Evolutionary conservation across 2,797 vertebrate genomes (phyloP), one percentile per base, ranked within the genome.

Genomic region (Allobates femoralis): DNA sequence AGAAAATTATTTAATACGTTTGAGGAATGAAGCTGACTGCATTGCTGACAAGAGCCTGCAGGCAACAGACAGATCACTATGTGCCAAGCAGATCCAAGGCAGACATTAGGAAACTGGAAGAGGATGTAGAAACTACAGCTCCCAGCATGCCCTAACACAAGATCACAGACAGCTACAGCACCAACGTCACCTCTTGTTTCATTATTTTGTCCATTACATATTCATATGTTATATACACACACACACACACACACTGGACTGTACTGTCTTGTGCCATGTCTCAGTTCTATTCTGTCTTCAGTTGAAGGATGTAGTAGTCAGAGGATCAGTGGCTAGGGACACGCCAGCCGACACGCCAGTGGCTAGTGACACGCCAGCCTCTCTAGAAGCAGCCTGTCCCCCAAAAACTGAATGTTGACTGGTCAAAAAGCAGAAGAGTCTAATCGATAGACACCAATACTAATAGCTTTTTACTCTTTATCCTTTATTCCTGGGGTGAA

Each of bases 1-100:
- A 73, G 66, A 82, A 82, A 73, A 58, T 56, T 71, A 69, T 71
- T 82, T 28, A 73, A 28, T 58, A 73, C 81, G 15, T 73, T 66
- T 73, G 50, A 82, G 30, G 50, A 56, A 82, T 26, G 12, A 69
- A 82, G 56, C 50, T n/a, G 51, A 56, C 28, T 71, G 19, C 80
- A 71, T 71, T 82, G 28, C 16, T n/a, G 41, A 55, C 41, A 58
- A 66, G 18, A 32, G 50, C 81, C 81, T 82, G 80, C 66, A 73
- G 80, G 80, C 80, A 37, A 66, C 67, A 58, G 53, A 71, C 28
- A 71, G 21, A 73, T 58, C n/a, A 41, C 34, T 37, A 5, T 34
- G 16, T 18, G 66, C 66, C 80, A 37, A 53, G 10, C 30, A 56
- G 2, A 55, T 18, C 5, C 46, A 34, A 34, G 60, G 23, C 21